A percentile compares a stretch with the other conserved stretches of the same genome.
phyloP scores from a whole-genome alignment of 1,140 invertebrate species.

The Drosophila kurseongensis region DNA sequence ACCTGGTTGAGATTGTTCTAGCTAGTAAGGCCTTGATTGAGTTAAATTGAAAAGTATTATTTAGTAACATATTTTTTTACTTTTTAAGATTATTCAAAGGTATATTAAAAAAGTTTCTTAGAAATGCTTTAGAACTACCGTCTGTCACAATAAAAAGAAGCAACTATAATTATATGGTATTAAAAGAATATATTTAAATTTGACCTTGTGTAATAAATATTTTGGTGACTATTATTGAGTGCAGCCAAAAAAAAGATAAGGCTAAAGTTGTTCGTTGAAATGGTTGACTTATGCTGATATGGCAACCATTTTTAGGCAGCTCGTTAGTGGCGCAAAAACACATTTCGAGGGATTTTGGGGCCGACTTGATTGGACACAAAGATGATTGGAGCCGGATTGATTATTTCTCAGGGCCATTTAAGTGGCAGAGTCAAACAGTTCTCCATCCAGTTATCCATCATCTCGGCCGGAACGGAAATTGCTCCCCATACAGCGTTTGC shows the following conservation, averaged over 20 bases:
- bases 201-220: constrained; percentile 1
- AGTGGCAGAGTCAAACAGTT: constrained; percentile 28
- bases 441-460: constrained; percentile 16
- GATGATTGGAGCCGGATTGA: constrained; percentile 41
- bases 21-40: no score
- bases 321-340: constrained; percentile 28
- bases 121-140: no score
- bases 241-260: constrained; percentile 2
- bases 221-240: constrained; percentile 1
- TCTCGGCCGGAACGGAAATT: constrained; percentile 34
- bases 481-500: constrained; percentile 53
- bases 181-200: background rate
- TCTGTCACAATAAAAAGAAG: background rate
- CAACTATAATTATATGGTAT: background rate
- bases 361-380: constrained; percentile 35
- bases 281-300: constrained; percentile 44
- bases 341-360: constrained; percentile 8
- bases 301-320: constrained; percentile 34
- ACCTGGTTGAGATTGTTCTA: no score
- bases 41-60: no score
- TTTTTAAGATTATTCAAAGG: no score
- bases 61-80: no score
- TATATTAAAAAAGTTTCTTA: no score
- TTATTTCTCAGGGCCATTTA: constrained; percentile 50
- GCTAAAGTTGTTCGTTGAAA: constrained; percentile 3